Percentiles rank a stretch among this genome's conserved stretches.
Evolutionary conservation across 2,888 invertebrate genomes (phyloP).

Genomic region (Protodeltote pygarga): DNA sequence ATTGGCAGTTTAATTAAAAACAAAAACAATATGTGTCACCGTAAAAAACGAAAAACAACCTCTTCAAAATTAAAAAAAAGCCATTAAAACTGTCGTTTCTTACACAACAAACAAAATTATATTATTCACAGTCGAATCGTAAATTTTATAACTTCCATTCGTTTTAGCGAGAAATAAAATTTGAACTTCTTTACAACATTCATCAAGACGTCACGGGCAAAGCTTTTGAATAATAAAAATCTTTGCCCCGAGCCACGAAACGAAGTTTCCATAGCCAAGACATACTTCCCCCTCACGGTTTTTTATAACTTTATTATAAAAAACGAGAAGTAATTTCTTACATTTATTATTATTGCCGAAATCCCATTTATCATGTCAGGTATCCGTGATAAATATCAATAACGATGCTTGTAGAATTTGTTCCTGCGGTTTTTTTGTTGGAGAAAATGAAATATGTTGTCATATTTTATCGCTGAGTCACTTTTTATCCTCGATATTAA

Average conservation of each 20-base stretch:
- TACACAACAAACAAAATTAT: constrained; percentile 58
- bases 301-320: constrained; percentile 58
- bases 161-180: constrained; percentile 74
- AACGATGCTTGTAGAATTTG: constrained; percentile 48
- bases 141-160: constrained; percentile 68
- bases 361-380: constrained; percentile 54
- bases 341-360: constrained; percentile 64
- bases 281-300: constrained; percentile 47
- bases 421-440: constrained; percentile 43
- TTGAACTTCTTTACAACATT: constrained; percentile 80
- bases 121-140: constrained; percentile 63
- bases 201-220: constrained; percentile 80
- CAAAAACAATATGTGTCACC: constrained; percentile 23
- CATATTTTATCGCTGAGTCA: constrained; percentile 45
- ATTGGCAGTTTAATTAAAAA: constrained; percentile 5
- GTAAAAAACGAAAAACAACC: constrained; percentile 28
- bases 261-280: constrained; percentile 42
- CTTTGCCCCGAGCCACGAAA: constrained; percentile 51
- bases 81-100: constrained; percentile 46
- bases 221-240: constrained; percentile 82
- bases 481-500: constrained; percentile 38
- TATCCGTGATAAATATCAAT: constrained; percentile 56
- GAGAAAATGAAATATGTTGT: constrained; percentile 47
- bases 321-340: constrained; percentile 59
- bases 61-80: constrained; percentile 39